Evolutionary conservation across 2,113 vertebrate genomes (phyloP).

Genomic region (Hyaena hyaena): DNA sequence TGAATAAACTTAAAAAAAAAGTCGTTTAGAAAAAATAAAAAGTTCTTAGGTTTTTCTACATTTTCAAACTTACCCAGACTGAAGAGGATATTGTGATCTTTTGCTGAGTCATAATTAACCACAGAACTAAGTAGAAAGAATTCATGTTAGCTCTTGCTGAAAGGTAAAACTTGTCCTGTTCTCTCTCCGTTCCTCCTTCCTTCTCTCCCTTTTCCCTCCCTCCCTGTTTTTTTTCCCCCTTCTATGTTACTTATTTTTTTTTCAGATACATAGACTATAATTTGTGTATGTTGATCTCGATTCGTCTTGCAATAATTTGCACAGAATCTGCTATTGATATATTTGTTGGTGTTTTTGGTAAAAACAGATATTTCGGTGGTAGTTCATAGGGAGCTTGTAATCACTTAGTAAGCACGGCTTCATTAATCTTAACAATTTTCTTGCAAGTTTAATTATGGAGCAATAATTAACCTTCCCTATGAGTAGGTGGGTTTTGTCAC

Average conservation of each 20-base stretch:
- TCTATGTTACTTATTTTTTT: background rate
- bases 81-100: background rate
- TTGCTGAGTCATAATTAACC: background rate
- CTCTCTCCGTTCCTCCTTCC: background rate
- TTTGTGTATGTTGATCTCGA: background rate
- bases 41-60: background rate
- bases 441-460: slow-evolving; percentile 68
- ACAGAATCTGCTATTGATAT: slow-evolving; percentile 2
- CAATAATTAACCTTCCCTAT: slow-evolving; percentile 70
- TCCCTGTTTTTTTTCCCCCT: background rate
- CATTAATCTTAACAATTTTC: slow-evolving; percentile 76
- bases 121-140: background rate
- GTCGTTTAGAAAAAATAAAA: background rate
- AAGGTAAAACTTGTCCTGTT: background rate
- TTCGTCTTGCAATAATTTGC: background rate
- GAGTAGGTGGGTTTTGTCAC: slow-evolving; percentile 72
- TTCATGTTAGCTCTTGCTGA: background rate
- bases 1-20: too few relatives aligned
- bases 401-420: slow-evolving; percentile 57
- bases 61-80: background rate
- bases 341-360: slow-evolving; percentile 33
- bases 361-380: slow-evolving; percentile 63
- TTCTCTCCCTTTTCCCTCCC: too few relatives aligned
- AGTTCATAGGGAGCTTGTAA: slow-evolving; percentile 52
- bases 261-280: background rate